Conservation (phyloP, 2,888 invertebrate genomes). For the Nemapogon koenigi region DNA sequence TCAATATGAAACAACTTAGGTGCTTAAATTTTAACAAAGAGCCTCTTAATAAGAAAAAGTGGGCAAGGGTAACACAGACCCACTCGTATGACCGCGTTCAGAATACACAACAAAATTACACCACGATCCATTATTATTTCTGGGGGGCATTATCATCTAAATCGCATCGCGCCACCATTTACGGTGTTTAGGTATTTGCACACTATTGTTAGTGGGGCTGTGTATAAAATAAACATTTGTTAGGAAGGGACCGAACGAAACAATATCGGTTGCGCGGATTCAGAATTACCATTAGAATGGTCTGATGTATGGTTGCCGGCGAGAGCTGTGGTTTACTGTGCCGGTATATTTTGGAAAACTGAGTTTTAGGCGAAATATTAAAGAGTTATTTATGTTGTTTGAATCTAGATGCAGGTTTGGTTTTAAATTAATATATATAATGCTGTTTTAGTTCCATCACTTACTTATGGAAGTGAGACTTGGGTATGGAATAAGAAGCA, state of each 20-base stretch:
- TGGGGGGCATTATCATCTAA: slow-evolving; percentile 58
- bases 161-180: slow-evolving; percentile 57
- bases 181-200: slow-evolving; percentile 62
- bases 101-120: slow-evolving; percentile 40
- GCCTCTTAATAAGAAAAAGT: not conserved
- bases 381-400: no score
- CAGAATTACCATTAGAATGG: slow-evolving; percentile 62
- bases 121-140: slow-evolving; percentile 53
- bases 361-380: no score
- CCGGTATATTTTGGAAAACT: no score
- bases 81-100: slow-evolving; percentile 21
- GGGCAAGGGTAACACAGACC: not conserved
- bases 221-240: slow-evolving; percentile 67
- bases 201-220: slow-evolving; percentile 65
- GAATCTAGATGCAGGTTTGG: no score
- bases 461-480: no score
- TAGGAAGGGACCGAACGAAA: slow-evolving; percentile 28
- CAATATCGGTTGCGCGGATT: slow-evolving; percentile 24
- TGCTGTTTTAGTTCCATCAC: no score
- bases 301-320: slow-evolving; percentile 59
- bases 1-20: no score
- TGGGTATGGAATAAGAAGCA: no score
- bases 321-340: no score
- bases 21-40: no score
- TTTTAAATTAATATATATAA: no score